Percentiles rank a stretch among this genome's conserved stretches.
Conservation (phyloP, 64 coral and sea anemone species). For the Cladopsammia gracilis region DNA sequence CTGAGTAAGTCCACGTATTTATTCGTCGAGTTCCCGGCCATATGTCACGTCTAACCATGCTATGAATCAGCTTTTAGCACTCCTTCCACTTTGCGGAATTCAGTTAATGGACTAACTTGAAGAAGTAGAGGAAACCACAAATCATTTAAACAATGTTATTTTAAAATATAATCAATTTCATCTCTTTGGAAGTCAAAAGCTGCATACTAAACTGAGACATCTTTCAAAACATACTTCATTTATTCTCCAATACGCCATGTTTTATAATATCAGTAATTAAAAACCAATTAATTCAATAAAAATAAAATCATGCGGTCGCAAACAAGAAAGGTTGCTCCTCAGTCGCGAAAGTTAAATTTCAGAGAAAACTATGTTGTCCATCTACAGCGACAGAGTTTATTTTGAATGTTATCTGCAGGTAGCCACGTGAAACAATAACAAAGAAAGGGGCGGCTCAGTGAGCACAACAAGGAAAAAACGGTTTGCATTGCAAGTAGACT, state of each 20-base stretch:
- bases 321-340: no score
- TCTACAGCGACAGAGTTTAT: no score
- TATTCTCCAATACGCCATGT: neutral
- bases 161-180: no score
- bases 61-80: neutral
- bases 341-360: no score
- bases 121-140: conserved; percentile 29
- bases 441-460: neutral
- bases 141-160: neutral
- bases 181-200: no score
- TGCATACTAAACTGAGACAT: no score
- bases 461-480: neutral
- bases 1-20: neutral
- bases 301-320: no score
- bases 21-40: neutral
- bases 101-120: neutral
- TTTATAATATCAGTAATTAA: no score
- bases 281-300: no score
- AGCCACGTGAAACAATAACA: neutral
- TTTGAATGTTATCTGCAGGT: neutral
- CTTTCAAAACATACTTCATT: neutral
- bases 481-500: no score
- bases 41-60: neutral
- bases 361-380: no score
- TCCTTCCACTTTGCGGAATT: neutral